A percentile compares a stretch with the other conserved stretches of the same genome.
Conservation (phyloP, 2,797 vertebrate species). For the Apodemus agrarius region DNA sequence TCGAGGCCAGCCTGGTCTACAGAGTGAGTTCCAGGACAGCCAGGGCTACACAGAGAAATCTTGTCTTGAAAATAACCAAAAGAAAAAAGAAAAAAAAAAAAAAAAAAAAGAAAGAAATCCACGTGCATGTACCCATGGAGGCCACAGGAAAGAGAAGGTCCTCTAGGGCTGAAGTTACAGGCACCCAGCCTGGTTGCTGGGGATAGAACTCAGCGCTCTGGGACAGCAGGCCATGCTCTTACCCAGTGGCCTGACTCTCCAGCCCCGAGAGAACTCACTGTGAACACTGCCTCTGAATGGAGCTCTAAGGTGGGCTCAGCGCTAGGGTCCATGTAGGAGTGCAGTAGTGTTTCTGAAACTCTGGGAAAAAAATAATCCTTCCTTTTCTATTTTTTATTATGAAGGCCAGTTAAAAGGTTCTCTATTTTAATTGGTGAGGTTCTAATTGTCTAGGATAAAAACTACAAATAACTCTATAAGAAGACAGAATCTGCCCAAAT, state of each 20-base stretch:
- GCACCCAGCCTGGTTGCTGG: neutral
- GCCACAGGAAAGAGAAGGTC: neutral
- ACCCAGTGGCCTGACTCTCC: neutral
- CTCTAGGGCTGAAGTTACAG: neutral
- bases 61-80: too few species aligned
- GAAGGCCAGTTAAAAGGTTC: neutral
- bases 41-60: too few species aligned
- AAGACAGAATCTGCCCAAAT: neutral
- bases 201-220: neutral
- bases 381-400: neutral
- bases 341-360: neutral
- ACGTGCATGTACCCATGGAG: neutral
- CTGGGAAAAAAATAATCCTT: neutral
- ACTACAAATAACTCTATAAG: slow-evolving; percentile 32
- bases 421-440: neutral
- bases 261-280: neutral
- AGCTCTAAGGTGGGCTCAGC: neutral
- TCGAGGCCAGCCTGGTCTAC: too few species aligned
- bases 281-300: neutral
- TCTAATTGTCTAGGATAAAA: neutral
- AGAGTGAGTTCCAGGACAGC: too few species aligned
- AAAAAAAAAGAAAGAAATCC: too few species aligned
- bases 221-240: neutral
- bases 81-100: too few species aligned
- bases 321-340: neutral